phyloP scores from a whole-genome alignment of 2,113 vertebrate genomes.

The Pleuronectes platessa region DNA sequence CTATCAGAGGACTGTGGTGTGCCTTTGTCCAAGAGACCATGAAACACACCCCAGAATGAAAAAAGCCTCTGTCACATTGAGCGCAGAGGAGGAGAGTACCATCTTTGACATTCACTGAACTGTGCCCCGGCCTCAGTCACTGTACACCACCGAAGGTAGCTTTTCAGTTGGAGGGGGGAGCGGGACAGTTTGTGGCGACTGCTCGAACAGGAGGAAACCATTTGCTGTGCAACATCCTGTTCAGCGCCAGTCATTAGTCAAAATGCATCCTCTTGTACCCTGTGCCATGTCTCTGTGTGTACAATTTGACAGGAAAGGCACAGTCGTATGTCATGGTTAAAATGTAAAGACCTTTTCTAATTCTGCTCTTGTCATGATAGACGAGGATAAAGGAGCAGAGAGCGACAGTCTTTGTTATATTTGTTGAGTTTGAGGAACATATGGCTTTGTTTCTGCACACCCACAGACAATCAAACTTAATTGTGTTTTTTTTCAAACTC shows the following conservation, averaged over 20 bases:
- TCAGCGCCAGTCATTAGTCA: slow-evolving; percentile 46
- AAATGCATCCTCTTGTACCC: slow-evolving; percentile 29
- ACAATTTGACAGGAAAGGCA: slow-evolving; percentile 23
- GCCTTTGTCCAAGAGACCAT: slow-evolving; percentile 60
- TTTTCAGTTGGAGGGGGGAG: slow-evolving; percentile 19
- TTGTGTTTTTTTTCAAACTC: background rate
- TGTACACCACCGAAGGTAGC: slow-evolving; percentile 18
- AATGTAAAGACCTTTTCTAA: slow-evolving; percentile 33
- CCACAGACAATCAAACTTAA: slow-evolving; percentile 19
- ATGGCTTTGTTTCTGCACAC: slow-evolving; percentile 25
- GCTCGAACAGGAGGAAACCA: slow-evolving; percentile 45
- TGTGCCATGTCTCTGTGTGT: slow-evolving; percentile 23
- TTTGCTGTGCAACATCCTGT: slow-evolving; percentile 55
- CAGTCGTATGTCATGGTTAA: slow-evolving; percentile 30
- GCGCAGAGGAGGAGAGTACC: slow-evolving; percentile 19
- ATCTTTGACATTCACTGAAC: slow-evolving; percentile 44
- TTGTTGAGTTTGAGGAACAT: slow-evolving; percentile 22
- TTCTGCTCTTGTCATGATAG: slow-evolving; percentile 14
- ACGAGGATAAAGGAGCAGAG: slow-evolving; percentile 24
- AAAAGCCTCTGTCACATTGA: slow-evolving; percentile 51
- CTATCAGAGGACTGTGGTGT: slow-evolving; percentile 49
- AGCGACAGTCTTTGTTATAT: slow-evolving; percentile 16
- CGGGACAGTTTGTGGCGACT: slow-evolving; percentile 14
- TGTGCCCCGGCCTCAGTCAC: background rate
- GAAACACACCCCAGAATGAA: slow-evolving; percentile 58